Evolutionary conservation across 2,113 vertebrate species (phyloP).

Genomic region (Indri indri): DNA sequence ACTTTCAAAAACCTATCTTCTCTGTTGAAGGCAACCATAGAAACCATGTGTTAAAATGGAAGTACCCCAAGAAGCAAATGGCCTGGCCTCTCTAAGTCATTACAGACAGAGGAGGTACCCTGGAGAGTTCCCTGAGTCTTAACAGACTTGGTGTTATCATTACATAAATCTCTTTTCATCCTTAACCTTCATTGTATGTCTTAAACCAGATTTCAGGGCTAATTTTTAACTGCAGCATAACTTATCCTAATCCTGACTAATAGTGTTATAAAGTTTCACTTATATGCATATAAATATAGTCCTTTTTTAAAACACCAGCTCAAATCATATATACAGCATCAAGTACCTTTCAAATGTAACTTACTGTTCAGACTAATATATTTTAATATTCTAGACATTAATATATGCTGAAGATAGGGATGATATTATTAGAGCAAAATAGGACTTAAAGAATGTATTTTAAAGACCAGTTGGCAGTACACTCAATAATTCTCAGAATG

Average conservation of each 20-base stretch:
- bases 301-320: background rate
- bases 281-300: background rate
- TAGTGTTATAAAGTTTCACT: slow-evolving; percentile 11
- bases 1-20: background rate
- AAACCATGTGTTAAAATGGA: background rate
- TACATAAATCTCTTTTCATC: background rate
- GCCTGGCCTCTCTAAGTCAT: background rate
- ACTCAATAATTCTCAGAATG: background rate
- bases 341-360: slow-evolving; percentile 12
- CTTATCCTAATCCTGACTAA: background rate
- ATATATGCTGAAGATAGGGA: slow-evolving; percentile 4
- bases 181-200: background rate
- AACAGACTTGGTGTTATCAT: background rate
- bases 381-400: slow-evolving; percentile 28
- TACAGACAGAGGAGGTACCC: background rate
- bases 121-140: background rate
- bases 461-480: slow-evolving; percentile 9
- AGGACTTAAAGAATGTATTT: slow-evolving; percentile 36
- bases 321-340: background rate
- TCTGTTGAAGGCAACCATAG: background rate
- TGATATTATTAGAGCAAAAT: background rate
- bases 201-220: background rate
- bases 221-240: background rate
- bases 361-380: slow-evolving; percentile 9
- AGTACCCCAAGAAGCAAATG: background rate